Conservation (phyloP, 2,797 vertebrate genomes). For the Salmo trutta region DNA sequence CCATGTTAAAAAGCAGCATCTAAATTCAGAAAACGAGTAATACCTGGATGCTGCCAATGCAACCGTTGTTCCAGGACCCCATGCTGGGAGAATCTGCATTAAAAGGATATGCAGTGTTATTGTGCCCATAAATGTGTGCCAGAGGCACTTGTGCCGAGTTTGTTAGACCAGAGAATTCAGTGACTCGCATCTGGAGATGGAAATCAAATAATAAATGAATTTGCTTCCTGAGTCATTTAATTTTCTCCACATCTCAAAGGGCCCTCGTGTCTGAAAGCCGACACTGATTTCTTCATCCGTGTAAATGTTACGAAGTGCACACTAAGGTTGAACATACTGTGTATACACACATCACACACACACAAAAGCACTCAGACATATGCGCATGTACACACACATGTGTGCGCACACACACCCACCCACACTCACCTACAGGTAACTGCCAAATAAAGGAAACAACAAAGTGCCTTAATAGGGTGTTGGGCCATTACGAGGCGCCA, state of each 20-base stretch:
- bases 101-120: conserved; percentile 67
- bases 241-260: conserved; percentile 49
- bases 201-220: conserved; percentile 69
- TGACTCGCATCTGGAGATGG: conserved; percentile 46
- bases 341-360: not conserved
- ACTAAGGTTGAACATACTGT: not conserved
- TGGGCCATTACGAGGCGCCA: too few relatives aligned
- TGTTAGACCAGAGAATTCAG: conserved; percentile 34
- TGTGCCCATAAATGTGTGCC: conserved; percentile 59
- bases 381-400: not conserved
- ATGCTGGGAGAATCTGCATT: conserved; percentile 48
- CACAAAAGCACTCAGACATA: too few relatives aligned
- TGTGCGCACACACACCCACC: too few relatives aligned
- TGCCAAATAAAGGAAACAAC: too few relatives aligned
- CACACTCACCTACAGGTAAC: not conserved
- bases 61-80: not conserved
- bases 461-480: too few relatives aligned
- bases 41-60: not conserved
- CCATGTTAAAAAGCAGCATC: conserved; percentile 1
- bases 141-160: conserved; percentile 35
- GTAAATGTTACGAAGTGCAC: conserved; percentile 7
- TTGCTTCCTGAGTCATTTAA: conserved; percentile 60
- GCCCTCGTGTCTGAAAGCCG: not conserved
- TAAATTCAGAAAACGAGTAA: not conserved
- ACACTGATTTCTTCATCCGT: not conserved